phyloP scores from a whole-genome alignment of 2,888 invertebrate species.

The Campoletis raptor region DNA sequence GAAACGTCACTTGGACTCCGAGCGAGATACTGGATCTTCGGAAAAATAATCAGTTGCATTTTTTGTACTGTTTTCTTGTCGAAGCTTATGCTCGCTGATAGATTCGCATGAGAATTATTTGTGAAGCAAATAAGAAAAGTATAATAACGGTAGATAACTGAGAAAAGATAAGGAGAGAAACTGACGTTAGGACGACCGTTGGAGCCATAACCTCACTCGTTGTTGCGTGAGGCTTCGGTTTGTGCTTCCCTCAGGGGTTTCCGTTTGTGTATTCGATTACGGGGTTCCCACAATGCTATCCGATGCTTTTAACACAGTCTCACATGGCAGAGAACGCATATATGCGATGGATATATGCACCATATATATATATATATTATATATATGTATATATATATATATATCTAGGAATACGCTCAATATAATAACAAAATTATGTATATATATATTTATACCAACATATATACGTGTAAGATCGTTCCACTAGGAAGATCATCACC shows the following conservation, averaged over 20 bases:
- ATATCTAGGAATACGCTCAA: conserved; percentile 11
- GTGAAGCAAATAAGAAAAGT: conserved; percentile 70
- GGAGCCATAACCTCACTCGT: conserved; percentile 78
- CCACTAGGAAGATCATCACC: conserved; percentile 58
- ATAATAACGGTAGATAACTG: conserved; percentile 79
- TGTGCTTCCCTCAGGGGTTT: conserved; percentile 74
- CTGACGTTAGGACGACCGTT: conserved; percentile 72
- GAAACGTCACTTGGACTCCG: not conserved
- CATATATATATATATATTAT: conserved; percentile 5
- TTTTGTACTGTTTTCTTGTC: not conserved
- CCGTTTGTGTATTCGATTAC: conserved; percentile 80
- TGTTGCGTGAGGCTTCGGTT: conserved; percentile 68
- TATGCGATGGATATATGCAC: conserved; percentile 21
- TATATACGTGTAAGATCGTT: conserved; percentile 29
- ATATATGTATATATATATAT: conserved; percentile 1
- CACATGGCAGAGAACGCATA: conserved; percentile 36
- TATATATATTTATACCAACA: conserved; percentile 3
- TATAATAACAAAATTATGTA: conserved; percentile 2
- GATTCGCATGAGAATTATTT: conserved; percentile 4
- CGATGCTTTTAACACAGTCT: conserved; percentile 56
- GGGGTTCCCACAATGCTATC: conserved; percentile 75
- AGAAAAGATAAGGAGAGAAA: conserved; percentile 76
- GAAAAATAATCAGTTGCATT: not conserved
- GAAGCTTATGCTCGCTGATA: not conserved
- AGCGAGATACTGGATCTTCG: not conserved